phyloP scores from a whole-genome alignment of 2,888 invertebrate genomes.

The Itoplectis maculator region DNA sequence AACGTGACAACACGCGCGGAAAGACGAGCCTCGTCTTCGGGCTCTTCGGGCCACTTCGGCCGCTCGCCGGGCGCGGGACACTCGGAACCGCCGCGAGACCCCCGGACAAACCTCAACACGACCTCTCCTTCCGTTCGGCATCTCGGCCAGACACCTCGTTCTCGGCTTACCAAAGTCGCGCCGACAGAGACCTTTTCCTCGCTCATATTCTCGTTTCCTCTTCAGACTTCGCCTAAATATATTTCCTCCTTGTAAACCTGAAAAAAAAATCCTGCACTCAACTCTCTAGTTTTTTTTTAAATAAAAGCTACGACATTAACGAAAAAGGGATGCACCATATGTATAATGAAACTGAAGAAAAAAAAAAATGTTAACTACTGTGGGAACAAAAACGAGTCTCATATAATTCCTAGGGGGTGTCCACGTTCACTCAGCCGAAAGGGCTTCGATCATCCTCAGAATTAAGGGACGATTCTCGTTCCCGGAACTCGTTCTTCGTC shows the following conservation, averaged over 20 bases:
- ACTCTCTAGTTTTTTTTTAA: not conserved
- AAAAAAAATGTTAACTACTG: constrained; percentile 39
- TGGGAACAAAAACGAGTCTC: constrained; percentile 38
- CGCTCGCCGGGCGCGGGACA: constrained; percentile 10
- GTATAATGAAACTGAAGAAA: constrained; percentile 16
- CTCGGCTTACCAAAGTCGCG: constrained; percentile 80
- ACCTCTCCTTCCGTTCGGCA: constrained; percentile 67
- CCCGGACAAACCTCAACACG: constrained; percentile 51
- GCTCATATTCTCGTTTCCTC: constrained; percentile 48
- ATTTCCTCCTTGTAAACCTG: not conserved
- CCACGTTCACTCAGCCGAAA: constrained; percentile 7
- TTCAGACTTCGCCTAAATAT: constrained; percentile 30
- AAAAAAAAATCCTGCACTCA: not conserved
- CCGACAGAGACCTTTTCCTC: constrained; percentile 68
- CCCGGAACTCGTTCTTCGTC: constrained; percentile 46
- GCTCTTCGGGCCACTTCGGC: constrained; percentile 30
- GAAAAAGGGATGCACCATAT: not conserved
- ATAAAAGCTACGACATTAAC: not conserved
- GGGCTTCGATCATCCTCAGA: constrained; percentile 11
- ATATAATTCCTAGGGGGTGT: constrained; percentile 23
- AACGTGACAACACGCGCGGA: constrained; percentile 46
- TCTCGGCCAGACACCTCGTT: constrained; percentile 71
- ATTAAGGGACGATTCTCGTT: constrained; percentile 44
- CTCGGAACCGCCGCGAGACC: constrained; percentile 22
- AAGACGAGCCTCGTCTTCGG: constrained; percentile 14